Percentiles rank a stretch among this genome's conserved stretches.
Evolutionary conservation across 1,140 invertebrate genomes (phyloP).

Genomic region (Anastatus disparis): DNA sequence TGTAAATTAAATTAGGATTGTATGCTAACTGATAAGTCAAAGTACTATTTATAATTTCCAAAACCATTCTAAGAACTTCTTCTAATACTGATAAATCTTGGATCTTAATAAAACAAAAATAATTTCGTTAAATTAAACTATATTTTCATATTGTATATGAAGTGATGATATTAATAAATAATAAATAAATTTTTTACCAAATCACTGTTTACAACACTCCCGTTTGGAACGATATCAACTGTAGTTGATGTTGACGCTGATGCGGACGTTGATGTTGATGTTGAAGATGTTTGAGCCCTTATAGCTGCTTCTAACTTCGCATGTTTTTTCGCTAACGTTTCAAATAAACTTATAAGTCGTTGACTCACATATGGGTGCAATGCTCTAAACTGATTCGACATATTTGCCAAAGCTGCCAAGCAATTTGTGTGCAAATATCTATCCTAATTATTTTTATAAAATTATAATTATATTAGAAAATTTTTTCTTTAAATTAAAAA

Average conservation of each 20-base stretch:
- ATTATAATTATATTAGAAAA: conserved; percentile 7
- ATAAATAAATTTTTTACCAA: conserved; percentile 50
- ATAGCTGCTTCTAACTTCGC: conserved; percentile 70
- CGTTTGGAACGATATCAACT: conserved; percentile 52
- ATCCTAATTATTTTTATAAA: conserved; percentile 69
- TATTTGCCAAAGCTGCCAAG: conserved; percentile 96
- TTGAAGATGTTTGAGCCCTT: conserved; percentile 45
- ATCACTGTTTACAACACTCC: conserved; percentile 56
- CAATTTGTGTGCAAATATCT: conserved; percentile 98
- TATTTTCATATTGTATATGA: neutral
- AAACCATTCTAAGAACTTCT: conserved; percentile 94
- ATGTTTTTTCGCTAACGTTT: conserved; percentile 86
- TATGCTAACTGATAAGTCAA: conserved; percentile 86
- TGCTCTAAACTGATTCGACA: conserved; percentile 93
- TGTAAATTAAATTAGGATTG: conserved; percentile 96
- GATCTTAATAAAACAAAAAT: conserved; percentile 64
- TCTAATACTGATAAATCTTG: conserved; percentile 95
- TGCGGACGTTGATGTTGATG: no score
- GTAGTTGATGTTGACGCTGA: conserved; percentile 41
- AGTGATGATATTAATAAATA: neutral
- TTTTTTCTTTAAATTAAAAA: conserved; percentile 3
- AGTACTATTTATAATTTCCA: conserved; percentile 96
- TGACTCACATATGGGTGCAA: conserved; percentile 97
- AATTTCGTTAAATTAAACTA: neutral
- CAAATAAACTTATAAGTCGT: conserved; percentile 87